These are phyloP conservation scores for Pinctada fucata DNA, from an alignment of 2,888 invertebrate species.

Conservation along the genomic window DNA sequence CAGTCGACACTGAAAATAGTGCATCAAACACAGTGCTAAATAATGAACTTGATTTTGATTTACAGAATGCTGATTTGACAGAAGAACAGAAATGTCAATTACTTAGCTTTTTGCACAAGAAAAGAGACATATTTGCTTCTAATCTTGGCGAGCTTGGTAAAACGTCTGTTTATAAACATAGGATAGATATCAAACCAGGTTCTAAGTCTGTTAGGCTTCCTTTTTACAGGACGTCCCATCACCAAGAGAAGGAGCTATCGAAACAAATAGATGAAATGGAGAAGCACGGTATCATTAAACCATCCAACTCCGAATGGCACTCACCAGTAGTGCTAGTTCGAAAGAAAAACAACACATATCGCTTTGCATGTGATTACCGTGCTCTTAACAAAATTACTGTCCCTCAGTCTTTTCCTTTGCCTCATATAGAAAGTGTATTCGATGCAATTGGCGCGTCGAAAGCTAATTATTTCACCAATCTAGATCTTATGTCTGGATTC, in stretches of 20 bases:
- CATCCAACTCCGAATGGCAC: constrained; percentile 42
- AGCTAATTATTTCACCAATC: constrained; percentile 42
- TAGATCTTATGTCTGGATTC: constrained; percentile 43
- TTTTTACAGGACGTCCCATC: constrained; percentile 35
- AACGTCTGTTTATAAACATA: constrained; percentile 38
- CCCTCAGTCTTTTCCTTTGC: constrained; percentile 46
- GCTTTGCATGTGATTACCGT: constrained; percentile 48
- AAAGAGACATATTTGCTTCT: too few relatives aligned
- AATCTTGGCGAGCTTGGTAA: too few relatives aligned
- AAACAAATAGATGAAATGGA: constrained; percentile 37
- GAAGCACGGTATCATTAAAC: constrained; percentile 38
- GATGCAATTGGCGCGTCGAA: constrained; percentile 47
- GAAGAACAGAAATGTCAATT: too few relatives aligned
- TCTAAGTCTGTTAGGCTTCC: constrained; percentile 30
- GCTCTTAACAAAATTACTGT: constrained; percentile 44
- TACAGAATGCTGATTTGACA: too few relatives aligned
- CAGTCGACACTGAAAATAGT: constrained; percentile 4
- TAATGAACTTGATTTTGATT: constrained; percentile 9
- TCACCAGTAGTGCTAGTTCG: constrained; percentile 43
- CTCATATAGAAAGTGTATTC: constrained; percentile 46
- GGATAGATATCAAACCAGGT: constrained; percentile 38
- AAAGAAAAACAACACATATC: constrained; percentile 40
- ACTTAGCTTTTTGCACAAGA: too few relatives aligned
- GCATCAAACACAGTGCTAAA: too few relatives aligned
- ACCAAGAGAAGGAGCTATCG: constrained; percentile 35